phyloP scores from a whole-genome alignment of 1,140 invertebrate species.

The Nebria ingens region DNA sequence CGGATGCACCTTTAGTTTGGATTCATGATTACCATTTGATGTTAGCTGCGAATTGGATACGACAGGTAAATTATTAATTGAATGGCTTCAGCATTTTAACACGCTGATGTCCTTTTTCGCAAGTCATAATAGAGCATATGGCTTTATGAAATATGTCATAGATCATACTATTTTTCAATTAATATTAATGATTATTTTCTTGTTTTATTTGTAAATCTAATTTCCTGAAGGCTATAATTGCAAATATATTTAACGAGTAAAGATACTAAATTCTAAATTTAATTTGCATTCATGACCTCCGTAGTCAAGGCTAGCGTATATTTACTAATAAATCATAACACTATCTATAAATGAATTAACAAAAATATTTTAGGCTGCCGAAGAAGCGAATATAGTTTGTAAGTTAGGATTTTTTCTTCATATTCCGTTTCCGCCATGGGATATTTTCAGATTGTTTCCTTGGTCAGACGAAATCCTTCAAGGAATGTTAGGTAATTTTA shows the following conservation, averaged over 20 bases:
- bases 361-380: constrained; percentile 50
- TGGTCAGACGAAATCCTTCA: constrained; percentile 89
- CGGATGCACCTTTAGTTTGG: constrained; percentile 67
- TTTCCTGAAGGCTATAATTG: background rate
- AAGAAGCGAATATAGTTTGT: constrained; percentile 64
- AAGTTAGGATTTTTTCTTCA: constrained; percentile 86
- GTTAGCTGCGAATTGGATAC: constrained; percentile 79
- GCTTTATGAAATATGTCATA: no score
- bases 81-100: no score
- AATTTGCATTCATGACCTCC: constrained; percentile 1
- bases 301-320: background rate
- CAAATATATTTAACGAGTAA: background rate
- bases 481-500: constrained; percentile 54
- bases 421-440: constrained; percentile 88
- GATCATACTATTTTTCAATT: no score
- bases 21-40: constrained; percentile 89
- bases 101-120: no score
- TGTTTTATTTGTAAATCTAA: no score
- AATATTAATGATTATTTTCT: no score
- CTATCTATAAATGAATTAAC: background rate
- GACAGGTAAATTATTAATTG: no score
- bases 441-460: constrained; percentile 79
- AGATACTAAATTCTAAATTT: background rate
- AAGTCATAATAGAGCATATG: no score
- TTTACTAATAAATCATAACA: background rate